Base-by-base conservation (phyloP, 2,888 invertebrate genomes). In the Caenorhabditis uteleia region DNA sequence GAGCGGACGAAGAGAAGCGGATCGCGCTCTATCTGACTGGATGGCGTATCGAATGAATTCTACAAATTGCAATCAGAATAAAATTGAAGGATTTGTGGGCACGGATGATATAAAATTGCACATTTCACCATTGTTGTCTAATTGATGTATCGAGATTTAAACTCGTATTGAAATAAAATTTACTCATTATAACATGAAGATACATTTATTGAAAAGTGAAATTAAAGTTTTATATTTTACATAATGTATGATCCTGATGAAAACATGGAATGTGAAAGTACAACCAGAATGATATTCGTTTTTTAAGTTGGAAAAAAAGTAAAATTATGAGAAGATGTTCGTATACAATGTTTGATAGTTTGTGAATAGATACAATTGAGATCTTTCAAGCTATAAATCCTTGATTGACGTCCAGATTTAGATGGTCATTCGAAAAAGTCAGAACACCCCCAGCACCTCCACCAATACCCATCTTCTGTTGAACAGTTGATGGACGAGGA, bases 1-100 rank as follows among this genome's bases (percentile, higher is more conserved):
- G 43, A 70, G 71, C 25, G 79, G 79, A 10, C 60, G 77, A 10
- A 53, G 79, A 20, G 79, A 79, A 51, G 78, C 72, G n/a, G 73
- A 73, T 46, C 55, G 73, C 6, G 55, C 54, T 12, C 36, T 54
- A 16, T 55, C 25, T 20, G 66, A 68, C 44, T 68, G 58, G 65
- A 14, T 12, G 14, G 8, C 14, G 12, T 18, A n/a, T 18, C 31
- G 7, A 53, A 36, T 50, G 31, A 50, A 26, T 33, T 42, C 6
- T 10, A 10, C 8, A 29, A 29, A 33, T 12, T 40, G 21, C 40
- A 42, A 39, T 8, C 16, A 27, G 42, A 25, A 18, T 31, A 50
- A 27, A 34, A 21, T 4, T 14, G 33, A 10, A 33, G 40, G 40
- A 50, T 50, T 12, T 18, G 42, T 14, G 40, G 42, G 0, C 40